phyloP scores from a whole-genome alignment of 2,888 invertebrate species.

The Oscheius sp. region DNA sequence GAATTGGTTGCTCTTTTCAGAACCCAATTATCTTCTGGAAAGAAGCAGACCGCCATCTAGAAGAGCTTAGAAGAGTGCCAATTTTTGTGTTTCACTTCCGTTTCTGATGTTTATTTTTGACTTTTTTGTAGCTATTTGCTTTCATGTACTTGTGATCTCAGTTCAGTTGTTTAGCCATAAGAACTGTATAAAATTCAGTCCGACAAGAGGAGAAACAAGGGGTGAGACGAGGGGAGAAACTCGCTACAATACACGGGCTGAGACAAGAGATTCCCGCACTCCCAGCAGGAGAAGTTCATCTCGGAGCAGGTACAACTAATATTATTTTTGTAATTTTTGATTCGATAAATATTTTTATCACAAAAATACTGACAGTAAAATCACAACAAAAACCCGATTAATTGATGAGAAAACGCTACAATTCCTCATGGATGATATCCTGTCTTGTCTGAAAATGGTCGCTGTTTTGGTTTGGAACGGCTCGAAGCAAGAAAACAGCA shows the following conservation, averaged over 20 bases:
- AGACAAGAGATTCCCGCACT: not conserved
- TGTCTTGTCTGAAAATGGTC: not conserved
- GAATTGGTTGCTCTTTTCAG: not conserved
- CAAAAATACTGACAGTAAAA: not conserved
- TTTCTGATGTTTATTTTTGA: not conserved
- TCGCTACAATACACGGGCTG: not conserved
- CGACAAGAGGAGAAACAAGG: conserved; percentile 4
- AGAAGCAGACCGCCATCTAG: not conserved
- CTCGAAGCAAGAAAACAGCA: conserved; percentile 60
- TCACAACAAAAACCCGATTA: not conserved
- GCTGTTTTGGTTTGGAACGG: conserved; percentile 14
- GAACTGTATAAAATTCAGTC: not conserved
- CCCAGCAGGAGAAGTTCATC: not conserved
- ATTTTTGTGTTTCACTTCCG: not conserved
- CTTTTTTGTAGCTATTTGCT: not conserved
- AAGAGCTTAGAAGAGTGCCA: not conserved
- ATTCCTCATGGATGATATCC: conserved; percentile 26
- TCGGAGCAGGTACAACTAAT: not conserved
- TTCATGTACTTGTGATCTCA: no score
- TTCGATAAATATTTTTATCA: not conserved
- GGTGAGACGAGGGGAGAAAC: conserved; percentile 1
- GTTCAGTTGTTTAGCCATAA: no score
- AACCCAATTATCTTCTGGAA: not conserved
- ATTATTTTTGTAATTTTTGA: not conserved
- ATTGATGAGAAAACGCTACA: not conserved